Conservation (phyloP, 2,113 vertebrate species). For the Apodemus sylvaticus region DNA sequence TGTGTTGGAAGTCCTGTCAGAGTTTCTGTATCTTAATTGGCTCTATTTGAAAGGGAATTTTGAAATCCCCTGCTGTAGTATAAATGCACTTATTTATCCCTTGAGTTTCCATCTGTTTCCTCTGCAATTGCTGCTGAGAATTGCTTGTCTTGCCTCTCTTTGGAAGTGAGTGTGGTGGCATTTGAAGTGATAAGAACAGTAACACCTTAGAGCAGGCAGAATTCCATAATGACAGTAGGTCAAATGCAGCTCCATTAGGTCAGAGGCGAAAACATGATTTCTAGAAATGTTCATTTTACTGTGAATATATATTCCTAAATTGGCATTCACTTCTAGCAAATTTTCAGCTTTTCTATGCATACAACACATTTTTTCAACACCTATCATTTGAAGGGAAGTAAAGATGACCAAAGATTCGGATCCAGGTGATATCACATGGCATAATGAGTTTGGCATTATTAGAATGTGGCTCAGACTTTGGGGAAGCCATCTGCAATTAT, state of each 20-base stretch:
- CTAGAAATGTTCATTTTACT: not conserved
- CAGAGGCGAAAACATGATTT: conserved; percentile 16
- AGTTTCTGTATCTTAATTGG: conserved; percentile 83
- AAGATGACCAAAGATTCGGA: not conserved
- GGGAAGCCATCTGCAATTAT: not conserved
- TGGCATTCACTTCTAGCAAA: not conserved
- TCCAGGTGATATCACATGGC: not conserved
- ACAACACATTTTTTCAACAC: not conserved
- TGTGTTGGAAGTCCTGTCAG: conserved; percentile 80
- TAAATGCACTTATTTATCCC: conserved; percentile 81
- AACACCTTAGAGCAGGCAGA: not conserved
- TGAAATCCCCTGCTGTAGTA: conserved; percentile 66
- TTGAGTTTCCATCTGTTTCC: conserved; percentile 78
- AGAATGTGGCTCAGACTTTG: conserved; percentile 9
- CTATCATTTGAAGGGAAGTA: not conserved
- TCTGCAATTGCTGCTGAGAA: conserved; percentile 49
- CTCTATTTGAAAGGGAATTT: conserved; percentile 74
- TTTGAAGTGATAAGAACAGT: not conserved
- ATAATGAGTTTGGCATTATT: conserved; percentile 44
- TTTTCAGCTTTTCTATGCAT: conserved; percentile 24
- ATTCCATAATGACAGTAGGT: not conserved
- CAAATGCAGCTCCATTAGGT: not conserved
- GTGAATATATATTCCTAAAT: conserved; percentile 7
- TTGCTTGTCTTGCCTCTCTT: conserved; percentile 13
- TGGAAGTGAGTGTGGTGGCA: not conserved